Evolutionary conservation across 2,113 vertebrate genomes (phyloP).

Genomic region (Myanophis thanlyinensis): DNA sequence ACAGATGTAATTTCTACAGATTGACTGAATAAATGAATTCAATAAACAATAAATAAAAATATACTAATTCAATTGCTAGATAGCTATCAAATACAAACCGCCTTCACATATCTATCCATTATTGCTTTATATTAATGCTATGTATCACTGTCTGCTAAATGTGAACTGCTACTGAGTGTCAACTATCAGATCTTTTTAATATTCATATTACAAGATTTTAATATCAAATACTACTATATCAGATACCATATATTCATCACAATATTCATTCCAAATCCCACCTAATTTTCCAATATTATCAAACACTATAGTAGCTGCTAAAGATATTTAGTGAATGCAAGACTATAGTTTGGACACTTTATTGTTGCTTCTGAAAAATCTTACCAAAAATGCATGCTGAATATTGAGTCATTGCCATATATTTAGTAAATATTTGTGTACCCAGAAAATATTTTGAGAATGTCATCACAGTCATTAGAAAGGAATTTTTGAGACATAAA

Average conservation of each 20-base stretch:
- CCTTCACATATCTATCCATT: not conserved
- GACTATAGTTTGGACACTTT: not conserved
- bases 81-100: not conserved
- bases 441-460: not conserved
- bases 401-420: not conserved
- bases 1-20: not conserved
- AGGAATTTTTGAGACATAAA: not conserved
- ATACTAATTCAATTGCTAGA: not conserved
- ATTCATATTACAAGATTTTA: not conserved
- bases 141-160: not conserved
- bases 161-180: not conserved
- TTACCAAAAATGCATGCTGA: not conserved
- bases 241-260: not conserved
- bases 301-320: not conserved
- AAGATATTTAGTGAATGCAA: not conserved
- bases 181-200: not conserved
- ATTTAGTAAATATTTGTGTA: not conserved
- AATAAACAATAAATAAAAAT: not conserved
- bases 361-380: not conserved
- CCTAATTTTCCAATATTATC: not conserved
- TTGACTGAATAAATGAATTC: not conserved
- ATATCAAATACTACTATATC: not conserved
- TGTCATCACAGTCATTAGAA: not conserved
- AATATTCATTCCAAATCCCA: not conserved
- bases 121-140: not conserved